A percentile compares a stretch with the other conserved stretches of the same genome.
These are phyloP conservation scores for Spilarctia lutea DNA, from an alignment of 2,888 invertebrate species.

Conservation along the genomic window DNA sequence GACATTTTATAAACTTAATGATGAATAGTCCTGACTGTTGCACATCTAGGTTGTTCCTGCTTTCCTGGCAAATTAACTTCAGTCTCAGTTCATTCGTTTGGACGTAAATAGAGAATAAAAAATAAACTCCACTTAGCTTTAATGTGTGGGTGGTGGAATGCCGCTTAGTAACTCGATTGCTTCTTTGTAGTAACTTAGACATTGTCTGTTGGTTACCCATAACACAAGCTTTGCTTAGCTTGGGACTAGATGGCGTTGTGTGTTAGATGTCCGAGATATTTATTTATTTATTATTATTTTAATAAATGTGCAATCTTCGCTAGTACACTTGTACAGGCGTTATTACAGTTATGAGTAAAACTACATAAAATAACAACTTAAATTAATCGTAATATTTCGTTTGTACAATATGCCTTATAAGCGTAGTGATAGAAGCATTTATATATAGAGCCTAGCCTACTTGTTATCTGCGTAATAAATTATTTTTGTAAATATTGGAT, in stretches of 20 bases:
- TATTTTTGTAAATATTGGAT: no score
- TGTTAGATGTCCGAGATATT: no score
- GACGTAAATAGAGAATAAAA: slow-evolving; percentile 56
- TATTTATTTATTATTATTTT: no score
- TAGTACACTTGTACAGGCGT: neutral
- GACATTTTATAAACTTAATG: slow-evolving; percentile 1
- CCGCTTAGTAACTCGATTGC: neutral
- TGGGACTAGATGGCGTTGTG: no score
- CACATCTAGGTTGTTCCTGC: slow-evolving; percentile 35
- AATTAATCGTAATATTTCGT: neutral
- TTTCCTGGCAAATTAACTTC: slow-evolving; percentile 34
- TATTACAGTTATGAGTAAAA: neutral
- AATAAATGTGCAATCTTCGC: neutral
- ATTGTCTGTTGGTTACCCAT: no score
- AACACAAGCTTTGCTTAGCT: no score
- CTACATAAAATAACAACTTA: neutral
- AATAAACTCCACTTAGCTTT: slow-evolving; percentile 24
- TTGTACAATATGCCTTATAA: slow-evolving; percentile 50
- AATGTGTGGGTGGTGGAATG: slow-evolving; percentile 11
- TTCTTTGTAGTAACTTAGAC: neutral
- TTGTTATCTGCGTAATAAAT: slow-evolving; percentile 40
- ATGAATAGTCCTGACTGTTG: slow-evolving; percentile 17
- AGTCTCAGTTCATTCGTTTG: slow-evolving; percentile 31
- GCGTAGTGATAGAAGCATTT: slow-evolving; percentile 56
- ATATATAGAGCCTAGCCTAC: slow-evolving; percentile 31